A percentile compares a stretch with the other conserved stretches of the same genome.
Evolutionary conservation across 2,113 vertebrate genomes (phyloP).

Genomic region (Boleophthalmus pectinirostris): DNA sequence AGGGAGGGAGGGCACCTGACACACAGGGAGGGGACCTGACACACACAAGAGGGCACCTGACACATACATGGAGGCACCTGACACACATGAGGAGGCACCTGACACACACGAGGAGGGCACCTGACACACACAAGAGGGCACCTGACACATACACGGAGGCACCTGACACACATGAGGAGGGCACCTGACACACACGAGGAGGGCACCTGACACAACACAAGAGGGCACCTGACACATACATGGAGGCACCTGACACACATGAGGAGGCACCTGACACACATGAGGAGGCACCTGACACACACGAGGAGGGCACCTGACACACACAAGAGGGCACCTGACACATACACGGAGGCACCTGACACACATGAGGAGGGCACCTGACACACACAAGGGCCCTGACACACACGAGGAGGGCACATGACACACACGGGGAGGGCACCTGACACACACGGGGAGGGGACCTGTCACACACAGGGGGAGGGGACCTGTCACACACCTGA

Average conservation of each 20-base stretch:
- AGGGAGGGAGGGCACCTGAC: too few species aligned
- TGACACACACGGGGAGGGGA: constrained; percentile 3
- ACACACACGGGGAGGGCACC: neutral
- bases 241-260: constrained; percentile 15
- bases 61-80: too few species aligned
- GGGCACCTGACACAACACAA: too few species aligned
- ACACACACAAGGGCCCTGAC: constrained; percentile 2
- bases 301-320: constrained; percentile 14
- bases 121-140: too few species aligned
- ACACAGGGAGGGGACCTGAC: too few species aligned
- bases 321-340: too few species aligned
- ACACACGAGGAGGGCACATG: neutral
- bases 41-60: neutral
- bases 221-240: neutral
- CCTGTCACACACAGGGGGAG: too few species aligned
- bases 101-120: constrained; percentile 2
- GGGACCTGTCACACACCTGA: constrained; percentile 80
- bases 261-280: too few species aligned
- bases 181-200: too few species aligned
- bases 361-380: too few species aligned
- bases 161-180: constrained; percentile 3
- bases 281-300: neutral
- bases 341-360: neutral
- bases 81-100: too few species aligned
- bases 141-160: too few species aligned